Conservation (phyloP, 2,888 invertebrate species). For the Trypoxylon attenuatum region DNA sequence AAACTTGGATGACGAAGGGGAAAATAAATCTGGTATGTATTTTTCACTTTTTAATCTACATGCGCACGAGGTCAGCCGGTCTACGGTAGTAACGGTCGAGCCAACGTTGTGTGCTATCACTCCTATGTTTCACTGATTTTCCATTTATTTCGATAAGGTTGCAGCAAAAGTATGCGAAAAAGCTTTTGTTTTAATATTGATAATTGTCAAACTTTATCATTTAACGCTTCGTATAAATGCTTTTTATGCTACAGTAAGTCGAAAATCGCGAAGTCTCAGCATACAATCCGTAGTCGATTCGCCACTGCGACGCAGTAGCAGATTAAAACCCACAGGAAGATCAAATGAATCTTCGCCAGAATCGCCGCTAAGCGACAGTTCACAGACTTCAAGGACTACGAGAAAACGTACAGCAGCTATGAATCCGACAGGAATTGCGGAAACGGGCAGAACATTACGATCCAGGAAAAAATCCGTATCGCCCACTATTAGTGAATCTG, state of each 20-base stretch:
- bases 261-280: constrained; percentile 35
- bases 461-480: constrained; percentile 46
- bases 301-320: constrained; percentile 59
- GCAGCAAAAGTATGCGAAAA: too few species aligned
- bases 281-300: constrained; percentile 41
- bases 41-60: constrained; percentile 17
- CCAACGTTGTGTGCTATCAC: not conserved
- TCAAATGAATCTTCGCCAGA: constrained; percentile 51
- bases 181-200: not conserved
- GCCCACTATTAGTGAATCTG: constrained; percentile 49
- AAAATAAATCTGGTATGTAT: constrained; percentile 51
- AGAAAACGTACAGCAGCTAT: constrained; percentile 33
- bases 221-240: not conserved
- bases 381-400: constrained; percentile 16
- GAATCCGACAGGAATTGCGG: constrained; percentile 20
- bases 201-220: not conserved
- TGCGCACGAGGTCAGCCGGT: constrained; percentile 14
- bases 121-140: not conserved
- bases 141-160: not conserved
- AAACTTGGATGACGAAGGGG: constrained; percentile 56
- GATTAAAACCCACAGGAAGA: constrained; percentile 39
- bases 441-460: constrained; percentile 34
- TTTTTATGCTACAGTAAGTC: constrained; percentile 31
- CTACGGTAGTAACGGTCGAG: constrained; percentile 17
- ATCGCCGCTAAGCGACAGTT: constrained; percentile 43